phyloP scores from a whole-genome alignment of 1,140 invertebrate species.

The Heliconius eleuchia region DNA sequence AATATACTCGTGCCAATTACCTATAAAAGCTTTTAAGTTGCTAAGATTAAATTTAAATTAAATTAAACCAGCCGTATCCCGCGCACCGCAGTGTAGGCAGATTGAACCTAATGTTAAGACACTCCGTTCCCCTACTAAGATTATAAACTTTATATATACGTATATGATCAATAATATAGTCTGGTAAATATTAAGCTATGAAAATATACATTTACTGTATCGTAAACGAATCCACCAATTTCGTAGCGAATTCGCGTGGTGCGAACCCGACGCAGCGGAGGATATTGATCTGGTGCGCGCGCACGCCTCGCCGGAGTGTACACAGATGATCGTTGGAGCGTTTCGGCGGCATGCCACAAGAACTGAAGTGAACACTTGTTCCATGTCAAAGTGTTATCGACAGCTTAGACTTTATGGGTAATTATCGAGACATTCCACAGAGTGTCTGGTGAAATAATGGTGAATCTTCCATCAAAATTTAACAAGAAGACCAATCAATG shows the following conservation, averaged over 20 bases:
- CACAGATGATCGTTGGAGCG: conserved; percentile 71
- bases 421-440: not conserved
- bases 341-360: conserved; percentile 64
- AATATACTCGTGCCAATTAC: not conserved
- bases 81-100: too few species aligned
- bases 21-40: not conserved
- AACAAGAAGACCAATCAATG: too few species aligned
- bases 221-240: conserved; percentile 57
- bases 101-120: too few species aligned
- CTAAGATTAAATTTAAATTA: not conserved
- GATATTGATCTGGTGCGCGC: conserved; percentile 79
- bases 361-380: conserved; percentile 70
- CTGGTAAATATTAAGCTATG: not conserved
- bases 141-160: not conserved
- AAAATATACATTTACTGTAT: conserved; percentile 36
- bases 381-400: conserved; percentile 63
- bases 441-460: not conserved
- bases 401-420: conserved; percentile 23
- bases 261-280: conserved; percentile 63
- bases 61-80: too few species aligned
- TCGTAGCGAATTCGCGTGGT: conserved; percentile 60
- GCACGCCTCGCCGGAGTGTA: conserved; percentile 70
- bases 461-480: not conserved
- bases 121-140: not conserved
- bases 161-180: not conserved